Evolutionary conservation across 1,140 invertebrate species (phyloP).

Genomic region (Lucilia cuprina): DNA sequence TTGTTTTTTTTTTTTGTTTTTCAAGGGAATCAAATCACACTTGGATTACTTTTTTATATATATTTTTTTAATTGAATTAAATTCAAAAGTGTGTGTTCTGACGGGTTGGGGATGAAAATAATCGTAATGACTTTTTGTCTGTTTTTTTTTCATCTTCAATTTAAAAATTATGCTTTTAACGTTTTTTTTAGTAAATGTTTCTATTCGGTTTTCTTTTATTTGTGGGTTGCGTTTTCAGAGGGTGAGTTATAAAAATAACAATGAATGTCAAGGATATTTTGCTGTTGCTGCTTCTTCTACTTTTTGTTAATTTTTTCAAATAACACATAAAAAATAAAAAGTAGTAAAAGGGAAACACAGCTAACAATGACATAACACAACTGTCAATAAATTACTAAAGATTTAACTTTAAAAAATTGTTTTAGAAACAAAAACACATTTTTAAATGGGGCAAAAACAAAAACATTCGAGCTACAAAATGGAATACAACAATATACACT

Average conservation of each 20-base stretch:
- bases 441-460: background rate
- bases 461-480: background rate
- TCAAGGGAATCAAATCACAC: background rate
- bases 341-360: background rate
- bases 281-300: background rate
- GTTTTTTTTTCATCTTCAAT: slow-evolving; percentile 1
- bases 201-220: background rate
- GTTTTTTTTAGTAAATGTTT: slow-evolving; percentile 7
- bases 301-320: background rate
- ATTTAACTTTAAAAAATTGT: slow-evolving; percentile 25
- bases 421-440: background rate
- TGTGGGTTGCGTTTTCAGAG: background rate
- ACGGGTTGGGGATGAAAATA: background rate
- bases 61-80: slow-evolving; percentile 22
- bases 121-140: background rate
- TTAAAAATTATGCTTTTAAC: slow-evolving; percentile 30
- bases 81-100: background rate
- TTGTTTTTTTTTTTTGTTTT: background rate
- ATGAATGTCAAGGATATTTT: slow-evolving; percentile 22
- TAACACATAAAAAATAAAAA: background rate
- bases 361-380: slow-evolving; percentile 28
- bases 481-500: background rate
- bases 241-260: background rate
- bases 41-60: slow-evolving; percentile 17
- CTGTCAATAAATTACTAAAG: slow-evolving; percentile 26